These are phyloP conservation scores for Okamejei kenojei DNA, from an alignment of 2,797 vertebrate species.

Conservation along the genomic window DNA sequence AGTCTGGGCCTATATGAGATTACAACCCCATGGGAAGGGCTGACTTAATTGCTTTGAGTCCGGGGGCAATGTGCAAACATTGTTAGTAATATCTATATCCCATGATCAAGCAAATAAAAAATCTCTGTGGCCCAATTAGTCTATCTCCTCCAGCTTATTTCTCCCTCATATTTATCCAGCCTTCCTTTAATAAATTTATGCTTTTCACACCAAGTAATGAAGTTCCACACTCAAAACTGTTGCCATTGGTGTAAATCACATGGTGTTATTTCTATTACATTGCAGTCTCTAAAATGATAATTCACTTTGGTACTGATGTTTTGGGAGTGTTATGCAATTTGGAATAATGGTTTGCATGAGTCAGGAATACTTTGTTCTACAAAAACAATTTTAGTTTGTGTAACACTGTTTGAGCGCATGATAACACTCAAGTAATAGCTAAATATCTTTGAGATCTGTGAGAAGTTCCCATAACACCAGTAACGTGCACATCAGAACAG, in stretches of 20 bases:
- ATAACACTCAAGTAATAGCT: neutral
- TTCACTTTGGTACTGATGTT: neutral
- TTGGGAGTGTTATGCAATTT: neutral
- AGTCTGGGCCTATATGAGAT: too few species aligned
- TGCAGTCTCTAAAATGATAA: too few species aligned
- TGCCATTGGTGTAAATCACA: neutral
- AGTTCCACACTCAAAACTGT: neutral
- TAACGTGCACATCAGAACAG: neutral
- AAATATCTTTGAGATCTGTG: neutral
- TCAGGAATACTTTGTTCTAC: neutral
- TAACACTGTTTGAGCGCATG: neutral
- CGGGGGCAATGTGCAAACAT: too few species aligned
- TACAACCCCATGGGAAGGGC: too few species aligned
- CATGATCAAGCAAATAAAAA: too few species aligned
- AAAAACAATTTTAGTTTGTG: neutral
- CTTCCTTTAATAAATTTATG: neutral
- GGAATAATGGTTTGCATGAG: neutral
- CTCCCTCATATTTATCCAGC: neutral
- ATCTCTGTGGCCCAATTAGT: too few species aligned
- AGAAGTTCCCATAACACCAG: neutral
- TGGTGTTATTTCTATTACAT: neutral
- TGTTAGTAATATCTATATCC: too few species aligned
- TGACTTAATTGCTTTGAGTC: too few species aligned
- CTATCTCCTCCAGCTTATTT: neutral
- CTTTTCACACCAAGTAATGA: neutral